Conservation (phyloP, 2,888 invertebrate species). For the Argyresthia albistria region DNA sequence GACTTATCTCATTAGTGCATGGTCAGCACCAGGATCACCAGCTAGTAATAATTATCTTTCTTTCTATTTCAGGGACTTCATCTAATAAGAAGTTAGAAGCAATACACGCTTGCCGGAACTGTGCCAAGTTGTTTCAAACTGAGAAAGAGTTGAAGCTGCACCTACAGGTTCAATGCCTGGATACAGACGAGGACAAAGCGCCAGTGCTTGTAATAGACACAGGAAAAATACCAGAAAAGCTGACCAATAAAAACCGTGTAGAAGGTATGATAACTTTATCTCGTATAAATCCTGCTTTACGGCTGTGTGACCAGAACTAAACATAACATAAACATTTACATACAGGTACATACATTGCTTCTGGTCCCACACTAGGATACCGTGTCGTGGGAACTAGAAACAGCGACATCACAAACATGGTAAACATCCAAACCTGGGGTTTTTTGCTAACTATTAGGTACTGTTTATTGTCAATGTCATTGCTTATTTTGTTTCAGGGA, state of each 20-base stretch:
- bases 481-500: background rate
- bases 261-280: too few relatives aligned
- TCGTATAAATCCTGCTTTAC: too few relatives aligned
- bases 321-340: too few relatives aligned
- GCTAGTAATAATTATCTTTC: background rate
- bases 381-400: too few relatives aligned
- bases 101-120: slow-evolving; percentile 42
- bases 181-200: slow-evolving; percentile 20
- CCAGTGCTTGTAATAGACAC: slow-evolving; percentile 28
- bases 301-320: background rate
- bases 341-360: too few relatives aligned
- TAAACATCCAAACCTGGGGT: too few relatives aligned
- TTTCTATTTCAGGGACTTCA: background rate
- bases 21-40: too few relatives aligned
- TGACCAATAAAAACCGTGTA: too few relatives aligned
- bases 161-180: slow-evolving; percentile 35
- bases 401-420: too few relatives aligned
- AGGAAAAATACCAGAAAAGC: slow-evolving; percentile 14
- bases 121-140: slow-evolving; percentile 39
- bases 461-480: background rate
- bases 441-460: too few relatives aligned
- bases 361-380: too few relatives aligned
- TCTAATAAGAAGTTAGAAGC: slow-evolving; percentile 4
- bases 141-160: slow-evolving; percentile 34
- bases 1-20: too few relatives aligned